phyloP scores from a whole-genome alignment of 2,113 vertebrate genomes.

The Cathartes aura region DNA sequence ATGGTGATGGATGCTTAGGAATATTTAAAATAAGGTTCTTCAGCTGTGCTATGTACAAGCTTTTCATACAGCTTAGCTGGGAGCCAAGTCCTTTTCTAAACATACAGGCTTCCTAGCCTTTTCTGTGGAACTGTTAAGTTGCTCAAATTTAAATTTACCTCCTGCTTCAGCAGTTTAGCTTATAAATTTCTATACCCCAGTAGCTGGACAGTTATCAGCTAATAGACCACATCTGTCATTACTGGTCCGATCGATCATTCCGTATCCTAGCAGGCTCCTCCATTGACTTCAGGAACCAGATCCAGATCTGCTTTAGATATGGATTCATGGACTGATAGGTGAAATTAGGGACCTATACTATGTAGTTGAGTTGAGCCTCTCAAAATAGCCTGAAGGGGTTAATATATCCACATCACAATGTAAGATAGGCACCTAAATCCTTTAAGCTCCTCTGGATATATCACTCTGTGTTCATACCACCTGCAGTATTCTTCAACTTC shows the following conservation, averaged over 20 bases:
- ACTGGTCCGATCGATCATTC: not conserved
- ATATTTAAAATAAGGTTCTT: conserved; percentile 27
- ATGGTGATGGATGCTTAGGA: conserved; percentile 1
- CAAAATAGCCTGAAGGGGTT: not conserved
- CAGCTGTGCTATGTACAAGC: not conserved
- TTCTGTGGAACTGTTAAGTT: not conserved
- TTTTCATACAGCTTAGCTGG: not conserved
- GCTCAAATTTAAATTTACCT: not conserved
- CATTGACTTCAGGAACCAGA: not conserved
- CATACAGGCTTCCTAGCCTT: not conserved
- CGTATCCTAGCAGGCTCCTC: not conserved
- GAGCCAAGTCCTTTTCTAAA: not conserved
- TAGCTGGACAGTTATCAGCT: not conserved
- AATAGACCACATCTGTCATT: not conserved
- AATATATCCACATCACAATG: not conserved
- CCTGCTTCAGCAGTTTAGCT: not conserved
- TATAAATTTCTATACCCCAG: not conserved
- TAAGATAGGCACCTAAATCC: not conserved
- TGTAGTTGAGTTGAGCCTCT: not conserved
- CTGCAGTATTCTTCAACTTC: not conserved
- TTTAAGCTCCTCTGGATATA: not conserved
- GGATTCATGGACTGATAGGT: not conserved
- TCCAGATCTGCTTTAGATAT: not conserved
- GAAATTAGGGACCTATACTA: not conserved
- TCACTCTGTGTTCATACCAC: not conserved